Evolutionary conservation across 1,140 invertebrate genomes (phyloP).

Genomic region (Brachystomella parvula): DNA sequence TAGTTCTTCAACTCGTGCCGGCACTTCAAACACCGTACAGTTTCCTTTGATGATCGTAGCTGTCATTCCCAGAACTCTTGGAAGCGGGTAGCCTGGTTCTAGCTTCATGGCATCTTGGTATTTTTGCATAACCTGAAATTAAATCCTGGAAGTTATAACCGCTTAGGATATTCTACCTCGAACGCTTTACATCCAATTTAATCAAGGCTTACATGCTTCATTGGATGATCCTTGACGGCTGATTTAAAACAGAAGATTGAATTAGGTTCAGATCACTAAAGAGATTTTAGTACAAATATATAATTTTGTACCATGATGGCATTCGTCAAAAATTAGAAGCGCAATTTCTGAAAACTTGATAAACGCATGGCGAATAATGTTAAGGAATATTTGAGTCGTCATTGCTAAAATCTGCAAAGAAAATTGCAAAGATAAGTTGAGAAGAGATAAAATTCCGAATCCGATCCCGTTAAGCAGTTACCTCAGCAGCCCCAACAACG

Average conservation of each 20-base stretch:
- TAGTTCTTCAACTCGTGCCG: slow-evolving; percentile 52
- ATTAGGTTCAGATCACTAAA: background rate
- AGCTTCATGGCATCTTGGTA: background rate
- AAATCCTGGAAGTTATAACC: background rate
- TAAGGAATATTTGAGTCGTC: slow-evolving; percentile 71
- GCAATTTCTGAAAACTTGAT: slow-evolving; percentile 57
- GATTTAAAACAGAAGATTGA: background rate
- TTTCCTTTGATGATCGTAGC: slow-evolving; percentile 74
- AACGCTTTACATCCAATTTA: background rate
- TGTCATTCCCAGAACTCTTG: slow-evolving; percentile 71
- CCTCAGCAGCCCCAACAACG: background rate
- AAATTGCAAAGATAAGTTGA: slow-evolving; percentile 31
- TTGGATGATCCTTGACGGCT: slow-evolving; percentile 66
- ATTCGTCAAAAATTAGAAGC: slow-evolving; percentile 85
- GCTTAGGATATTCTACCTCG: background rate
- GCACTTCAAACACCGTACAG: slow-evolving; percentile 52
- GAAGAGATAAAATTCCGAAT: slow-evolving; percentile 20
- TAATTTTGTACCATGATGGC: slow-evolving; percentile 54
- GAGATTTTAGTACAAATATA: background rate
- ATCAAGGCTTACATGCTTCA: slow-evolving; percentile 45
- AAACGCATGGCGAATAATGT: slow-evolving; percentile 58
- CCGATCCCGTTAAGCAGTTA: background rate
- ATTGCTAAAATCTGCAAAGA: slow-evolving; percentile 68
- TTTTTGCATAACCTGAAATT: slow-evolving; percentile 15
- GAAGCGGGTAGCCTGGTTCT: slow-evolving; percentile 44